A percentile compares a stretch with the other conserved stretches of the same genome.
Evolutionary conservation across 2,797 vertebrate genomes (phyloP).

Genomic region (Brotula barbata): DNA sequence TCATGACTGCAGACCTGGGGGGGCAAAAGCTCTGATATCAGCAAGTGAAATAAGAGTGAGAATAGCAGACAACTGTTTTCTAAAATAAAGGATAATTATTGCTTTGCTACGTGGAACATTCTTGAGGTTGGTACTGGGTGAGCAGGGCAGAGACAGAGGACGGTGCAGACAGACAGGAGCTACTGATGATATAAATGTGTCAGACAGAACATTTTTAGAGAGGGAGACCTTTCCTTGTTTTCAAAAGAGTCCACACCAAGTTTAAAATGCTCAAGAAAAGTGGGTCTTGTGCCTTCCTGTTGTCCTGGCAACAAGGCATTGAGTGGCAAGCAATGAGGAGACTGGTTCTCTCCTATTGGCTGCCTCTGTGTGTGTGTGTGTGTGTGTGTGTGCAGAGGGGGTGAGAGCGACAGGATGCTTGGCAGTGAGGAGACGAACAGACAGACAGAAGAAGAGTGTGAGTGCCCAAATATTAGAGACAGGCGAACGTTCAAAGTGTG

Average conservation of each 20-base stretch:
- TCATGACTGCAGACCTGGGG: conserved; percentile 80
- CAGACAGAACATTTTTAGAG: conserved; percentile 46
- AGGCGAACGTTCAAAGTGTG: conserved; percentile 58
- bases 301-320: conserved; percentile 83
- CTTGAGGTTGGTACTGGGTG: conserved; percentile 28
- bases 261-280: conserved; percentile 78
- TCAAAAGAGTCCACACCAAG: conserved; percentile 75
- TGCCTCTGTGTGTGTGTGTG: conserved; percentile 51
- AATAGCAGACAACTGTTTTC: background rate
- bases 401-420: conserved; percentile 50
- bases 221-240: conserved; percentile 62
- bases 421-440: conserved; percentile 73
- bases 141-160: conserved; percentile 14
- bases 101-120: conserved; percentile 18
- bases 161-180: conserved; percentile 29
- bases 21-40: background rate
- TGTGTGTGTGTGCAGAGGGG: conserved; percentile 13
- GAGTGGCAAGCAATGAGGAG: conserved; percentile 84
- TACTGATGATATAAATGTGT: conserved; percentile 29
- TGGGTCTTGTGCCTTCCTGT: conserved; percentile 83
- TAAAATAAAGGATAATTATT: conserved; percentile 6
- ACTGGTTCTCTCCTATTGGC: conserved; percentile 81
- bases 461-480: conserved; percentile 65
- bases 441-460: conserved; percentile 57
- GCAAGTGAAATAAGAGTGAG: conserved; percentile 6